Evolutionary conservation across 2,113 vertebrate genomes (phyloP).

Genomic region (Pelusios castaneus): DNA sequence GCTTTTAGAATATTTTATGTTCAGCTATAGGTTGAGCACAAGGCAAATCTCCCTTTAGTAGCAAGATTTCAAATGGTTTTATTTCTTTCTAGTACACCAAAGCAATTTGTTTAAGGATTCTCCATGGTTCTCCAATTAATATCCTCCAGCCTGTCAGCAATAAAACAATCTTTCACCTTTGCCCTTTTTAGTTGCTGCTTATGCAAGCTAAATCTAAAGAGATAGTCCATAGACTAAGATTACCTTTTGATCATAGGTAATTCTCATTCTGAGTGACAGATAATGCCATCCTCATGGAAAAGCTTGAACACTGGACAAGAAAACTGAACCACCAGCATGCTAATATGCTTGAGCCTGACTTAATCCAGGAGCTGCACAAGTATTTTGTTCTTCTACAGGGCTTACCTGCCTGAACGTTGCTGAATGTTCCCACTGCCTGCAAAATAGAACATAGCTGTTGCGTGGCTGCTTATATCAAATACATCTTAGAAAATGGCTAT

Average conservation of each 20-base stretch:
- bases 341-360: slow-evolving; percentile 38
- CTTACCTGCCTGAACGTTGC: background rate
- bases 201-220: slow-evolving; percentile 50
- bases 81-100: background rate
- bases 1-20: background rate
- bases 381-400: slow-evolving; percentile 35
- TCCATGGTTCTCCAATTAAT: background rate
- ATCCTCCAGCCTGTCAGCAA: slow-evolving; percentile 3
- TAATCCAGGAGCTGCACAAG: slow-evolving; percentile 5
- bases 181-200: slow-evolving; percentile 16
- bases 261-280: slow-evolving; percentile 25
- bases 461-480: background rate
- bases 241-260: background rate
- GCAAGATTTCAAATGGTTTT: slow-evolving; percentile 1
- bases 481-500: background rate
- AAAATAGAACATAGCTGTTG: background rate
- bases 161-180: slow-evolving; percentile 51
- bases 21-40: background rate
- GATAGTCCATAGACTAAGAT: slow-evolving; percentile 34
- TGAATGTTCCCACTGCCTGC: background rate
- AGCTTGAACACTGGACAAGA: background rate
- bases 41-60: background rate
- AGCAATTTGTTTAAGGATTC: slow-evolving; percentile 27
- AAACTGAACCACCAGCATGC: slow-evolving; percentile 26
- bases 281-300: slow-evolving; percentile 21